Percentiles rank a stretch among this genome's conserved stretches.
Evolutionary conservation across 2,113 vertebrate genomes (phyloP).

Genomic region (Actinemys pallida): DNA sequence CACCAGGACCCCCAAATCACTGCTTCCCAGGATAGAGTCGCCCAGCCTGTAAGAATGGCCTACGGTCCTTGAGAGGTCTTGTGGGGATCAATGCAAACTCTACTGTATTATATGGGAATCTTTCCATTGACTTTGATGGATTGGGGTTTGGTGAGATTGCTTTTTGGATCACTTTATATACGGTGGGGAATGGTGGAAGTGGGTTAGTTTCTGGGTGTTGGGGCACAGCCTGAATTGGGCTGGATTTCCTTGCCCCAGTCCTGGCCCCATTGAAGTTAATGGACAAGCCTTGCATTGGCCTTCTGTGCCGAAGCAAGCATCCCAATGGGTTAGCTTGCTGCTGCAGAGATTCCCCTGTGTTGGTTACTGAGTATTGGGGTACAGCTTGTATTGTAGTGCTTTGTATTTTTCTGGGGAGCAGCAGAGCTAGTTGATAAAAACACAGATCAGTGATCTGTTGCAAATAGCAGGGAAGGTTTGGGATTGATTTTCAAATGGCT

Average conservation of each 20-base stretch:
- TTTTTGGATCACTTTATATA: background rate
- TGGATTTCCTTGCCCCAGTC: slow-evolving; percentile 12
- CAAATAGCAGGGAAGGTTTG: accelerated
- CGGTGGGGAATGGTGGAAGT: background rate
- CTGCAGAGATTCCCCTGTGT: background rate
- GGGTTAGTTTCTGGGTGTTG: slow-evolving; percentile 5
- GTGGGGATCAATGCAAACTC: no score
- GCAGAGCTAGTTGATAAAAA: background rate
- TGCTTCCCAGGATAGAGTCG: background rate
- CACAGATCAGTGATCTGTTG: background rate
- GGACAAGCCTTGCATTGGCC: background rate
- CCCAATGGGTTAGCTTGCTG: background rate
- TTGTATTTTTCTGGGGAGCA: background rate
- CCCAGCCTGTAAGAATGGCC: background rate
- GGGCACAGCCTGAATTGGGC: background rate
- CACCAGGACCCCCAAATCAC: background rate
- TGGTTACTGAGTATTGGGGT: background rate
- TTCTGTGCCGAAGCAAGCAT: background rate
- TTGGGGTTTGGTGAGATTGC: background rate
- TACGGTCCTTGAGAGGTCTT: background rate
- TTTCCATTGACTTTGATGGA: background rate
- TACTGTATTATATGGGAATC: background rate
- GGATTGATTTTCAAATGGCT: background rate
- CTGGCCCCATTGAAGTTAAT: background rate
- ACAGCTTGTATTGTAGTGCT: background rate